Evolutionary conservation across 2,888 invertebrate species (phyloP).

Genomic region (Orthonevra nobilis): DNA sequence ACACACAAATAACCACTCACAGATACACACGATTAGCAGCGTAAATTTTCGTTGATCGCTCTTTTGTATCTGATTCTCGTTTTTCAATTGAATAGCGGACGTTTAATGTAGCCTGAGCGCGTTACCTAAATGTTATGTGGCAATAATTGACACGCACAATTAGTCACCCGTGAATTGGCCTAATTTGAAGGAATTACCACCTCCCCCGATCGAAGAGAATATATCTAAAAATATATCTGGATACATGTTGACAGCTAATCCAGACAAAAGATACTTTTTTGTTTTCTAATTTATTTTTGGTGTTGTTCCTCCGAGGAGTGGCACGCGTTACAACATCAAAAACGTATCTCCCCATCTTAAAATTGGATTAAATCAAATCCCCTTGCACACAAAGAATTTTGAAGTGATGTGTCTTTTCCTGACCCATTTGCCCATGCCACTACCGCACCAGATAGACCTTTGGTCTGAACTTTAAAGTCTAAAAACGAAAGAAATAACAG

Average conservation of each 20-base stretch:
- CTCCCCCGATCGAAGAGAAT: too few relatives aligned
- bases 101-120: not conserved
- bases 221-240: conserved; percentile 48
- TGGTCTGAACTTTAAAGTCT: too few relatives aligned
- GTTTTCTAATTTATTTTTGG: conserved; percentile 12
- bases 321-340: not conserved
- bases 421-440: too few relatives aligned
- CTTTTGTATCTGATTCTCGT: not conserved
- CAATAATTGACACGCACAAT: conserved; percentile 57
- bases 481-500: too few relatives aligned
- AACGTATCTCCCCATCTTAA: conserved; percentile 10
- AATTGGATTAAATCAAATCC: conserved; percentile 21
- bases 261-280: conserved; percentile 21
- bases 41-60: conserved; percentile 18
- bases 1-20: not conserved
- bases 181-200: conserved; percentile 42
- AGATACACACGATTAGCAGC: conserved; percentile 4
- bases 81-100: not conserved
- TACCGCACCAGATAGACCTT: too few relatives aligned
- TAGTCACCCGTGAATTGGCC: conserved; percentile 45
- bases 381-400: not conserved
- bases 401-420: not conserved
- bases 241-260: conserved; percentile 21
- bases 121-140: not conserved
- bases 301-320: conserved; percentile 12